Percentiles rank a stretch among this genome's conserved stretches.
phyloP scores from a whole-genome alignment of 2,888 invertebrate genomes.

The Merodon equestris region DNA sequence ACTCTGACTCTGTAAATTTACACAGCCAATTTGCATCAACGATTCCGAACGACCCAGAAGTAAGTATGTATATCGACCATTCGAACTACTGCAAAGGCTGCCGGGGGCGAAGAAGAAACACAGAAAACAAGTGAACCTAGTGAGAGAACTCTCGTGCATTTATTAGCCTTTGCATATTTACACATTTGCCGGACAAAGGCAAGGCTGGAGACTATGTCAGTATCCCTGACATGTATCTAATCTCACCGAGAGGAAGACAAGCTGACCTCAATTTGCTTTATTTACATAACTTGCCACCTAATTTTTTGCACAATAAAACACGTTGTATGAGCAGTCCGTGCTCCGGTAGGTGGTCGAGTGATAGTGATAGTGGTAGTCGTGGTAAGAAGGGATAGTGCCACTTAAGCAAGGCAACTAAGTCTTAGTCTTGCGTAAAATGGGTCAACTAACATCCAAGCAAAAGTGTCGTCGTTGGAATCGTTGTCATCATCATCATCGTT shows the following conservation, averaged over 20 bases:
- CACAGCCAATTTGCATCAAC: slow-evolving; percentile 61
- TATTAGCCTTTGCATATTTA: slow-evolving; percentile 44
- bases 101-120: too few species aligned
- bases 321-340: too few species aligned
- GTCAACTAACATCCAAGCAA: slow-evolving; percentile 56
- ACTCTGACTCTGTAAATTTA: slow-evolving; percentile 34
- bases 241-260: slow-evolving; percentile 22
- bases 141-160: slow-evolving; percentile 29
- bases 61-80: slow-evolving; percentile 1
- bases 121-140: too few species aligned
- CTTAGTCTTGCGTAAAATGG: slow-evolving; percentile 55
- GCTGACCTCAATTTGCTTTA: slow-evolving; percentile 54
- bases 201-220: slow-evolving; percentile 28
- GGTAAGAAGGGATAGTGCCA: slow-evolving; percentile 6
- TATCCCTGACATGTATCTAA: slow-evolving; percentile 43
- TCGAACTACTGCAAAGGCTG: too few species aligned
- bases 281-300: slow-evolving; percentile 56
- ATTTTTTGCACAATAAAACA: slow-evolving; percentile 4
- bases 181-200: slow-evolving; percentile 41
- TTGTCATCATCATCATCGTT: too few species aligned
- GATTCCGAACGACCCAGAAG: slow-evolving; percentile 22
- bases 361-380: too few species aligned
- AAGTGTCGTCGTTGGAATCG: slow-evolving; percentile 8
- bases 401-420: slow-evolving; percentile 41
- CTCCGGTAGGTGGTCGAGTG: not conserved